Evolutionary conservation across 2,888 invertebrate genomes (phyloP).

Genomic region (Drosophila rellima): DNA sequence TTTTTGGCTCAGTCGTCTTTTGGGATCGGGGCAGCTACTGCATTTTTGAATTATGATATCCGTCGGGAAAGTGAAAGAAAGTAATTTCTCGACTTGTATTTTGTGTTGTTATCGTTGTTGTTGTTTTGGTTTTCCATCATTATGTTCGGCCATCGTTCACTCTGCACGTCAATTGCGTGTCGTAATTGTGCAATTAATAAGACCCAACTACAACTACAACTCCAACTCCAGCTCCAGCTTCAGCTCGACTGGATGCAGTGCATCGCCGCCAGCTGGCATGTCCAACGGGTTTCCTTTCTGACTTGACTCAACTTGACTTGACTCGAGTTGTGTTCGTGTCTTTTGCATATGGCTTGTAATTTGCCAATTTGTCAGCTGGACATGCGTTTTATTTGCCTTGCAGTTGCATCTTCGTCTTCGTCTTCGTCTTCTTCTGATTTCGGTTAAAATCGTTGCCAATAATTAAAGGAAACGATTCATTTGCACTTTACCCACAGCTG

Average conservation of each 20-base stretch:
- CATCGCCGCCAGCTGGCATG: slow-evolving; percentile 41
- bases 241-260: slow-evolving; percentile 40
- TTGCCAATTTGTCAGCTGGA: slow-evolving; percentile 79
- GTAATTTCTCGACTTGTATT: slow-evolving; percentile 63
- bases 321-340: slow-evolving; percentile 7
- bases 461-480: slow-evolving; percentile 75
- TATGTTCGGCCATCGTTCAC: slow-evolving; percentile 63
- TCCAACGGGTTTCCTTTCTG: slow-evolving; percentile 69
- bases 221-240: slow-evolving; percentile 19
- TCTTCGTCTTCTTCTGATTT: slow-evolving; percentile 37
- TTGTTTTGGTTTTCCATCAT: slow-evolving; percentile 65
- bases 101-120: slow-evolving; percentile 24
- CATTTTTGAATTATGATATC: slow-evolving; percentile 76
- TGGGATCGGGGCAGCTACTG: slow-evolving; percentile 48
- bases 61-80: slow-evolving; percentile 81
- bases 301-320: neutral
- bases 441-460: slow-evolving; percentile 44
- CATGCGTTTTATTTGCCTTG: slow-evolving; percentile 78
- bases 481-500: slow-evolving; percentile 55
- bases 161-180: slow-evolving; percentile 75
- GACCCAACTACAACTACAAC: slow-evolving; percentile 36
- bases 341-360: slow-evolving; percentile 62
- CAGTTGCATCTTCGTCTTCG: slow-evolving; percentile 31
- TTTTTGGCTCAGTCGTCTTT: slow-evolving; percentile 43
- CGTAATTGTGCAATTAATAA: slow-evolving; percentile 83